Percentiles rank a stretch among this genome's conserved stretches.
phyloP scores from a whole-genome alignment of 2,797 vertebrate species.

The Coregonus suidteri region DNA sequence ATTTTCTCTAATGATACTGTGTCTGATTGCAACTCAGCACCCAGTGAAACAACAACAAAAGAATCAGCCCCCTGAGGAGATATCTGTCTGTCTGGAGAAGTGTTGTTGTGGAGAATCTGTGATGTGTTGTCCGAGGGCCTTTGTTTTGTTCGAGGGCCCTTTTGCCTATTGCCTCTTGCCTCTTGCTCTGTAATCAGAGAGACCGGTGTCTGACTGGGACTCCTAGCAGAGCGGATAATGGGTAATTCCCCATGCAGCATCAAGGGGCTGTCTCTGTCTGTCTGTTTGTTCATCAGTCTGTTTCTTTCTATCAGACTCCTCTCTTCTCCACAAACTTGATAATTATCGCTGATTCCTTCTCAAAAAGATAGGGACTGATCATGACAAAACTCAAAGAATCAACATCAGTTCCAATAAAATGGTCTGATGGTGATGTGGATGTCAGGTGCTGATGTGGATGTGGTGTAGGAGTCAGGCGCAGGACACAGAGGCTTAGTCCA shows the following conservation, averaged over 20 bases:
- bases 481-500: too few relatives aligned
- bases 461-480: too few relatives aligned
- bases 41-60: conserved; percentile 53
- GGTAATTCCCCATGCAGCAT: conserved; percentile 67
- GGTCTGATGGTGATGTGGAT: too few relatives aligned
- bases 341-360: background rate
- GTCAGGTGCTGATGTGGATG: too few relatives aligned
- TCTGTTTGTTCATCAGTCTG: conserved; percentile 24
- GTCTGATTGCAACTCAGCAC: conserved; percentile 65
- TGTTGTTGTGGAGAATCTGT: conserved; percentile 41
- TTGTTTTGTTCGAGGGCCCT: background rate
- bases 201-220: conserved; percentile 57
- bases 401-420: background rate
- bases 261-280: conserved; percentile 39
- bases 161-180: conserved; percentile 20
- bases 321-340: background rate
- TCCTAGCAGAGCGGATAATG: conserved; percentile 68
- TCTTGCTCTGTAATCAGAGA: conserved; percentile 72
- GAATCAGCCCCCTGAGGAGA: conserved; percentile 78
- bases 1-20: conserved; percentile 48
- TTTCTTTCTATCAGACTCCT: conserved; percentile 10
- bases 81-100: conserved; percentile 49
- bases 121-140: conserved; percentile 15
- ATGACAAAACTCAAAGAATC: background rate
- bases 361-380: background rate